phyloP scores from a whole-genome alignment of 1,140 invertebrate genomes.

The Varroa destructor region DNA sequence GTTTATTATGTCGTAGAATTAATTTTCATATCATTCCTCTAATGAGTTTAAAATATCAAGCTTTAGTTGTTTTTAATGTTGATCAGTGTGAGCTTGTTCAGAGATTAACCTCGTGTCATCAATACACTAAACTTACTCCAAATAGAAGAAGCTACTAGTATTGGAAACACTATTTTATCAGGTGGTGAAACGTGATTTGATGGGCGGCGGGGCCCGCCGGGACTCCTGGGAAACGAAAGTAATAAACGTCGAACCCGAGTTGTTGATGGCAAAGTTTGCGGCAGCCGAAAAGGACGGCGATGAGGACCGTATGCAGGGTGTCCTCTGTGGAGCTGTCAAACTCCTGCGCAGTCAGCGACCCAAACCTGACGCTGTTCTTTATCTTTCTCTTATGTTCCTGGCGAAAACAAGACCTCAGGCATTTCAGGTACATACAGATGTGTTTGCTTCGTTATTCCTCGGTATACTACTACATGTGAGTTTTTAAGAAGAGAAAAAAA shows the following conservation, averaged over 20 bases:
- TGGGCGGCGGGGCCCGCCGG: slow-evolving; percentile 25
- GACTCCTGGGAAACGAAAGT: slow-evolving; percentile 32
- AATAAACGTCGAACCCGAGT: slow-evolving; percentile 39
- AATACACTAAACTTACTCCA: too few species aligned
- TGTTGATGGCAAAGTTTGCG: slow-evolving; percentile 40
- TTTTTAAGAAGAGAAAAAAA: too few species aligned
- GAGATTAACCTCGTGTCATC: too few species aligned
- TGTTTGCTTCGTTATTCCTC: too few species aligned
- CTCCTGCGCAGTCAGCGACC: slow-evolving; percentile 40
- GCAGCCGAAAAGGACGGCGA: slow-evolving; percentile 43
- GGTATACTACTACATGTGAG: too few species aligned
- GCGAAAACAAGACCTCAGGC: slow-evolving; percentile 62
- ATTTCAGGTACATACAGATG: slow-evolving; percentile 45
- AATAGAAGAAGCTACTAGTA: too few species aligned
- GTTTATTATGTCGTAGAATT: too few species aligned
- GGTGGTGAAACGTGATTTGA: slow-evolving; percentile 34
- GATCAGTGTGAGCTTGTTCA: too few species aligned
- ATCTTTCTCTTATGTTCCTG: slow-evolving; percentile 63
- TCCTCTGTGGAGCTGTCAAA: slow-evolving; percentile 47
- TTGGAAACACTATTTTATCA: background rate
- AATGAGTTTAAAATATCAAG: too few species aligned
- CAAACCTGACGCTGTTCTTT: slow-evolving; percentile 66
- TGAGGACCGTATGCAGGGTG: slow-evolving; percentile 43
- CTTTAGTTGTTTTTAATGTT: too few species aligned
- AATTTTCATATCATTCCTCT: too few species aligned